Percentiles rank a stretch among this genome's conserved stretches.
phyloP scores from a whole-genome alignment of 2,888 invertebrate genomes.

The Hyppa rectilinea region DNA sequence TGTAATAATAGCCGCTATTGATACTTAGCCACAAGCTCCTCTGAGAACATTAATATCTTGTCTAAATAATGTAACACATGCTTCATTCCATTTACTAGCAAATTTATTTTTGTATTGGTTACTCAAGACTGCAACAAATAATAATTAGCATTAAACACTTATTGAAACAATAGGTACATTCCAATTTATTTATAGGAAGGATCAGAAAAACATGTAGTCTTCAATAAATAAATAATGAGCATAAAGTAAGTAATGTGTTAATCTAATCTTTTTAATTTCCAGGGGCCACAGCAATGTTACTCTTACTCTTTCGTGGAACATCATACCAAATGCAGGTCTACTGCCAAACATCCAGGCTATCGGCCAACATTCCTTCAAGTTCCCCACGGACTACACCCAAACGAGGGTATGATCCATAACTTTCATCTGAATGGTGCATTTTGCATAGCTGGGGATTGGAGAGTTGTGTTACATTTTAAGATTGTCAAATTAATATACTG shows the following conservation, averaged over 20 bases:
- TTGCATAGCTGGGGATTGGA: slow-evolving; percentile 59
- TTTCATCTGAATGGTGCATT: slow-evolving; percentile 66
- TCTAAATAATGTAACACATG: neutral
- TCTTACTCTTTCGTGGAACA: slow-evolving; percentile 98
- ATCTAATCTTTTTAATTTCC: slow-evolving; percentile 79
- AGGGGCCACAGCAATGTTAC: slow-evolving; percentile 98
- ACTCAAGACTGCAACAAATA: neutral
- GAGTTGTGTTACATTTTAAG: slow-evolving; percentile 70
- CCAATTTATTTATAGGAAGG: too few species aligned
- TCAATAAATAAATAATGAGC: neutral
- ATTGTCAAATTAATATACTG: slow-evolving; percentile 75
- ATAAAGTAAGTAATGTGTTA: neutral
- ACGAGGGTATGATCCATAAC: slow-evolving; percentile 86
- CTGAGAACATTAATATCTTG: too few species aligned
- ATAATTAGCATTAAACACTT: neutral
- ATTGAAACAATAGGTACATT: neutral
- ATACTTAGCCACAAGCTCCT: too few species aligned
- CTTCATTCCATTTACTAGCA: neutral
- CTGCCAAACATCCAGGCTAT: slow-evolving; percentile 96
- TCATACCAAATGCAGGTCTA: slow-evolving; percentile 99
- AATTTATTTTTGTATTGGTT: neutral
- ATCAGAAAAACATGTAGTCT: neutral
- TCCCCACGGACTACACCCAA: slow-evolving; percentile 96
- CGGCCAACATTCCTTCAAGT: slow-evolving; percentile 96
- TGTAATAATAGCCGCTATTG: too few species aligned